Base-by-base conservation (phyloP, 1,140 invertebrate genomes). In the Ganaspis sp. region DNA sequence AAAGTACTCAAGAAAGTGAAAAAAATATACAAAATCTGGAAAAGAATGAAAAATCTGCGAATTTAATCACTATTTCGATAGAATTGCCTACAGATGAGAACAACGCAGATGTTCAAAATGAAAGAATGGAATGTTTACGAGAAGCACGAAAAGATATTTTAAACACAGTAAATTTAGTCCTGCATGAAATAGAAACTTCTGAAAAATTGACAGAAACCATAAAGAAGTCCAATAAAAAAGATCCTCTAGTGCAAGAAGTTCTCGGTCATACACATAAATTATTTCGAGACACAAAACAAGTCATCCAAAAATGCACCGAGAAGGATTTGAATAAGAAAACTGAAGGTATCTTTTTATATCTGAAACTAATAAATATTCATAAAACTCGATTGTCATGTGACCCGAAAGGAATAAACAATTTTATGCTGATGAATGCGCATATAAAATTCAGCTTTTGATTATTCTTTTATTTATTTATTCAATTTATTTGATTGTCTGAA, bases 151-250 rank as follows among this genome's bases (percentile, higher is more conserved):
- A 64, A 64, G 54, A 64, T n/a, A 23, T 21, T 4, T 9, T 64
- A 1, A 64, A 64, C 23, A 29, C 11, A n/a, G 26, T 64, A 6
- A 64, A 64, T 34, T 15, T 64, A 64, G 26, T 64, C 23, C 23
- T 64, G 15, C 54, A 64, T 64, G 54, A 64, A 64, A 64, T 64
- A 15, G 23, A 29, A 4, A 12, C 54, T 15, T 26, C 54, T 1
- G 23, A 64, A 64, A 64, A 64, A 64, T 29, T 64, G 1, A 64
- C 54, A 29, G 23, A 64, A 64, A 64, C 4, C 23, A 15, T 64
- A 8, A 29, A 64, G n/a, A 64, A 64, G 15, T 64, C 54, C 11
- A 29, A 29, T 29, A 29, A 64, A 29, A 6, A 11, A 11, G 11
- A 64, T 64, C 23, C 23, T 15, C 4, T 26, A 3, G 1, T 64